Evolutionary conservation across 2,797 vertebrate genomes (phyloP).

Genomic region (Ctenopoma multispine): DNA sequence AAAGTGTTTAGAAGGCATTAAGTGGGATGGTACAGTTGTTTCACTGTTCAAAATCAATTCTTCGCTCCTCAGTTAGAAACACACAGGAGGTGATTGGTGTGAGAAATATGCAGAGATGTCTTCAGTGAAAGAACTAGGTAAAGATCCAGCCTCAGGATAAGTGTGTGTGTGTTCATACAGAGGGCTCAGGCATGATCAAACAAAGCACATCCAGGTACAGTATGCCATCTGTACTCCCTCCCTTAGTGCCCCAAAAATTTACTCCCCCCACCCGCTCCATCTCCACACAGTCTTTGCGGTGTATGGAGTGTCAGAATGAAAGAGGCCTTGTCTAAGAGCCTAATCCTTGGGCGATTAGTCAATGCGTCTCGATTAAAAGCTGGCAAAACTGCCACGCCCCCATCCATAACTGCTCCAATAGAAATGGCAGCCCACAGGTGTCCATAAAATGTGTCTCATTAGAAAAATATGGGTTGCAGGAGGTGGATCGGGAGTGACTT

Average conservation of each 20-base stretch:
- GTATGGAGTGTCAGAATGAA: conserved; percentile 76
- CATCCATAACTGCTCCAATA: conserved; percentile 28
- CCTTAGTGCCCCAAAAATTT: conserved; percentile 40
- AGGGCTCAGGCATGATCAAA: conserved; percentile 79
- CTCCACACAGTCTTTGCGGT: conserved; percentile 45
- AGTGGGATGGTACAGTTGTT: conserved; percentile 32
- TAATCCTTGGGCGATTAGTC: conserved; percentile 83
- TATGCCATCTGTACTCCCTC: conserved; percentile 71
- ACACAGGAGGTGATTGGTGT: conserved; percentile 60
- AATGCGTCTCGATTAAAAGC: conserved; percentile 81
- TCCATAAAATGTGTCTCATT: conserved; percentile 70
- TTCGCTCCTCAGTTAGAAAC: conserved; percentile 31
- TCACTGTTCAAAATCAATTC: conserved; percentile 46
- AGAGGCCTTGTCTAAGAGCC: conserved; percentile 82
- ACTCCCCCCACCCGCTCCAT: conserved; percentile 46
- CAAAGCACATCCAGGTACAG: conserved; percentile 78
- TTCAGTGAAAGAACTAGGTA: conserved; percentile 55
- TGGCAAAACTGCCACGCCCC: conserved; percentile 62
- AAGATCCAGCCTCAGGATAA: conserved; percentile 66
- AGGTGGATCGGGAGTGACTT: conserved; percentile 45
- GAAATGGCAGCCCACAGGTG: conserved; percentile 75
- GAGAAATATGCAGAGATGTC: conserved; percentile 75
- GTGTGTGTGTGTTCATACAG: conserved; percentile 41
- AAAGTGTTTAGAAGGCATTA: conserved; percentile 5
- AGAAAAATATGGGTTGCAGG: conserved; percentile 44